Conservation (phyloP, 53 echinoderm and acorn worm genomes). For the Temnopleurus reevesii region DNA sequence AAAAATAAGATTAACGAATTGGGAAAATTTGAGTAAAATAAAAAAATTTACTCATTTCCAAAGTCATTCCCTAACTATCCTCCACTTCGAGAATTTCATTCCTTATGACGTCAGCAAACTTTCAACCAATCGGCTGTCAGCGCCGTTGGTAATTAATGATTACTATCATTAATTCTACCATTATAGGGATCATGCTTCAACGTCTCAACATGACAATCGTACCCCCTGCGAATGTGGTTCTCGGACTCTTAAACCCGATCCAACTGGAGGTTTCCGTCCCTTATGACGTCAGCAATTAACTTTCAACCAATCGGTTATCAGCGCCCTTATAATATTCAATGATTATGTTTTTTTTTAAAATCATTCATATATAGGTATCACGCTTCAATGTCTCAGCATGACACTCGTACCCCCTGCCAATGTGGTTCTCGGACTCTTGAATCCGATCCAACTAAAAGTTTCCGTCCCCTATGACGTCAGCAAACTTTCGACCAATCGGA, state of each 20-base stretch:
- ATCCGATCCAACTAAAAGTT: constrained; percentile 17
- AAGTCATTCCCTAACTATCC: too few species aligned
- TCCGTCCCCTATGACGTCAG: not conserved
- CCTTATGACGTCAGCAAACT: too few species aligned
- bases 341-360: not conserved
- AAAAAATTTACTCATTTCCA: too few species aligned
- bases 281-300: not conserved
- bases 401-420: not conserved
- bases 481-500: not conserved
- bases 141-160: too few species aligned
- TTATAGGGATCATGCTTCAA: not conserved
- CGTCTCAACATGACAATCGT: not conserved
- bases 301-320: not conserved
- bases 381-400: not conserved
- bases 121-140: too few species aligned
- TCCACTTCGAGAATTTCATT: too few species aligned
- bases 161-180: too few species aligned
- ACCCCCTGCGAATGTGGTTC: not conserved
- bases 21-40: too few species aligned
- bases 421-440: not conserved
- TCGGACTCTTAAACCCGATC: constrained; percentile 6
- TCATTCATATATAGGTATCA: not conserved
- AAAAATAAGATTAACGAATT: too few species aligned
- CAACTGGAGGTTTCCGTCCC: constrained; percentile 8
- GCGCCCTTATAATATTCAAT: too few species aligned